phyloP scores from a whole-genome alignment of 2,113 vertebrate species.

The Podarcis raffonei region DNA sequence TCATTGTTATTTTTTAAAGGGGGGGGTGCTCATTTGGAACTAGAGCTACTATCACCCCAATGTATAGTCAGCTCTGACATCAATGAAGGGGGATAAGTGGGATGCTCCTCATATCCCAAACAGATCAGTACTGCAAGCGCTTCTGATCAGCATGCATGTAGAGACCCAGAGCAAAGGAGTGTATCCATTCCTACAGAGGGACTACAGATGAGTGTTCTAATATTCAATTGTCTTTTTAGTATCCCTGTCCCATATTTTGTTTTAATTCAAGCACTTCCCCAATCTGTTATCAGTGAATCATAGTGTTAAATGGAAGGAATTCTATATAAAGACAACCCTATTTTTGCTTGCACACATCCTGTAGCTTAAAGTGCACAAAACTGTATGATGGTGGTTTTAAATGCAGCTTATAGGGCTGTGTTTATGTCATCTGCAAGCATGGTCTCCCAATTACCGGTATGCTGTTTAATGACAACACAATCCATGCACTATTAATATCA shows the following conservation, averaged over 20 bases:
- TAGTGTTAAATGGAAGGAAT: background rate
- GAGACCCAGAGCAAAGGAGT: background rate
- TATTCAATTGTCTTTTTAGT: background rate
- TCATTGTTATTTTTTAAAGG: background rate
- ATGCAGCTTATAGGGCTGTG: background rate
- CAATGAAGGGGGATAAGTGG: background rate
- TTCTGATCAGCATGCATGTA: background rate
- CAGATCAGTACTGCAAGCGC: background rate
- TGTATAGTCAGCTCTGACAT: background rate
- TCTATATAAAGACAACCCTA: background rate
- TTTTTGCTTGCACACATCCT: background rate
- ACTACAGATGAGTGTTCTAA: background rate
- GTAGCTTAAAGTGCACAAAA: background rate
- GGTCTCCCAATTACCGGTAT: background rate
- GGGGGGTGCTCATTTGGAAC: background rate
- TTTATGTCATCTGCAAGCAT: background rate
- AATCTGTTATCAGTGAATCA: background rate
- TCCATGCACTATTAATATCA: background rate
- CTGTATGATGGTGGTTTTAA: background rate
- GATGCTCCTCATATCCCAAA: background rate
- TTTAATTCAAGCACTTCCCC: background rate
- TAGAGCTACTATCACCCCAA: background rate
- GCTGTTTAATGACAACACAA: background rate
- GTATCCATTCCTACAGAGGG: background rate
- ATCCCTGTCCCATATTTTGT: background rate